Evolutionary conservation across 64 coral and sea anemone species (phyloP).

Genomic region (Actinia equina): DNA sequence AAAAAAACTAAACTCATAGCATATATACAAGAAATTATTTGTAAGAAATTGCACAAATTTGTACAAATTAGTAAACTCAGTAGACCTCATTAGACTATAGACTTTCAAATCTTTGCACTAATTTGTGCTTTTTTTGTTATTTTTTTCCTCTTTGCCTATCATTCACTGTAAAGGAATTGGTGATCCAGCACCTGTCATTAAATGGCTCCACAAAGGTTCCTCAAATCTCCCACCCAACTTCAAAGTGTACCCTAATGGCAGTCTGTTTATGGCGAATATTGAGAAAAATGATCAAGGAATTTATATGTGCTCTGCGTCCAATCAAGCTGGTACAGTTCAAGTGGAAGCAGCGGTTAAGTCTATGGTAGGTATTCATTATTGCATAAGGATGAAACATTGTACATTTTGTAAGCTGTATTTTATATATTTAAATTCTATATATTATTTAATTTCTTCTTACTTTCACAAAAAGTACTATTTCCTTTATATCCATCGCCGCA

Average conservation of each 20-base stretch:
- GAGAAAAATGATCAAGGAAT: slow-evolving; percentile 20
- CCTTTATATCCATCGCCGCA: slow-evolving; percentile 24
- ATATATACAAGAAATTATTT: too few species aligned
- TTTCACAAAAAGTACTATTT: too few species aligned
- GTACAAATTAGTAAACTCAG: too few species aligned
- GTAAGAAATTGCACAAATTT: too few species aligned
- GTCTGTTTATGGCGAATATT: slow-evolving; percentile 35
- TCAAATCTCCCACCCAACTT: not conserved
- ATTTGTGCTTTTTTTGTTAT: too few species aligned
- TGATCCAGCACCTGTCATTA: slow-evolving; percentile 37
- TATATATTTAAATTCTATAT: too few species aligned
- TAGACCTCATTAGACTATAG: too few species aligned
- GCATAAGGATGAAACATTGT: too few species aligned
- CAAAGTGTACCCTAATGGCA: slow-evolving; percentile 32
- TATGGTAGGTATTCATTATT: slow-evolving; percentile 35
- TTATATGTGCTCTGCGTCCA: slow-evolving; percentile 38
- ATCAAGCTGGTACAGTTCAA: slow-evolving; percentile 9
- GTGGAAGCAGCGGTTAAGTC: slow-evolving; percentile 34
- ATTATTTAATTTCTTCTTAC: too few species aligned
- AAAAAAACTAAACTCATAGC: too few species aligned
- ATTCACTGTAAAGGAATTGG: slow-evolving; percentile 40
- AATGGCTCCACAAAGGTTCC: slow-evolving; percentile 25
- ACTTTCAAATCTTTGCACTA: too few species aligned
- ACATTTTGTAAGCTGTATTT: too few species aligned
- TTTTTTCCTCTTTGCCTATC: slow-evolving; percentile 21